These are phyloP conservation scores for Liodrosophila aerea DNA, from an alignment of 2,888 invertebrate genomes.

Conservation along the genomic window DNA sequence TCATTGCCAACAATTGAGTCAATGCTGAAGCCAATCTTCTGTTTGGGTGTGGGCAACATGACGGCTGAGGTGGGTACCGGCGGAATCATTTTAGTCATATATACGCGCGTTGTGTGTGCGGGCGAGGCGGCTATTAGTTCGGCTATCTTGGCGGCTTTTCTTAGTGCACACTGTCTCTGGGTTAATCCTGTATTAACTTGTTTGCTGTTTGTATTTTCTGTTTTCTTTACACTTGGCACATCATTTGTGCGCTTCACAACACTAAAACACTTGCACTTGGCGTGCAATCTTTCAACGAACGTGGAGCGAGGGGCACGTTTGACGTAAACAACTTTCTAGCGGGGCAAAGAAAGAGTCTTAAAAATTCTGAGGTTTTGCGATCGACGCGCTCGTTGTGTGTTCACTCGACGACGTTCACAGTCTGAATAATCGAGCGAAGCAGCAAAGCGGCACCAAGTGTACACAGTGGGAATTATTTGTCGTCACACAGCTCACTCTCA, in stretches of 20 bases:
- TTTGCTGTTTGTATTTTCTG: not conserved
- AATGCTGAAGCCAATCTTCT: conserved; percentile 97
- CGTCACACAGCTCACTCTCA: conserved; percentile 22
- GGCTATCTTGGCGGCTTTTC: conserved; percentile 70
- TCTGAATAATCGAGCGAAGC: conserved; percentile 81
- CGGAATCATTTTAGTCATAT: conserved; percentile 91
- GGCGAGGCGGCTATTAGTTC: conserved; percentile 69
- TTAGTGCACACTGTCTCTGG: conserved; percentile 11
- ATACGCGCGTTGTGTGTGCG: conserved; percentile 72
- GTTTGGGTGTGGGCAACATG: conserved; percentile 93
- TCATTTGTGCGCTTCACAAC: conserved; percentile 49
- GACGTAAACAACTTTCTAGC: conserved; percentile 56
- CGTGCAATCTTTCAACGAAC: conserved; percentile 6
- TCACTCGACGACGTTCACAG: conserved; percentile 81
- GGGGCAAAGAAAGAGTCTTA: conserved; percentile 18
- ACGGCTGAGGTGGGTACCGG: conserved; percentile 96
- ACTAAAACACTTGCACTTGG: conserved; percentile 30
- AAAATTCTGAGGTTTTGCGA: conserved; percentile 58
- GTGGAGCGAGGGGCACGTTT: not conserved
- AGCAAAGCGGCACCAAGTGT: conserved; percentile 75
- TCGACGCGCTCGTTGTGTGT: conserved; percentile 78
- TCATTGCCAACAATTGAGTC: conserved; percentile 94
- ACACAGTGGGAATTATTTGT: conserved; percentile 60
- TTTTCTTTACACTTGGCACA: conserved; percentile 41
- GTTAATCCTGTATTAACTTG: too few relatives aligned